A percentile compares a stretch with the other conserved stretches of the same genome.
Conservation (phyloP, 2,888 invertebrate genomes). For the Spicauda simplicius region DNA sequence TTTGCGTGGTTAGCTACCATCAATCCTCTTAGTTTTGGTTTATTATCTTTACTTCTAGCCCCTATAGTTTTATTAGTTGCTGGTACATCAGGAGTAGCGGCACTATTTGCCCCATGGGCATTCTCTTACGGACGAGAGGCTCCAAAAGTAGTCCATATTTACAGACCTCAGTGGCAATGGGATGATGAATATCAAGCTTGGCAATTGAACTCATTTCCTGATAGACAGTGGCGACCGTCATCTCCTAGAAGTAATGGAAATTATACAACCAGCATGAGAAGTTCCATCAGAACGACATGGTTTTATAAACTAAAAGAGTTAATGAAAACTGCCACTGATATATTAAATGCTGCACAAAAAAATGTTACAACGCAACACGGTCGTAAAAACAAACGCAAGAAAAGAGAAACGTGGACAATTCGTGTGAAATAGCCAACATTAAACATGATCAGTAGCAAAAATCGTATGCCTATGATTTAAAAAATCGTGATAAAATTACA, state of each 20-base stretch:
- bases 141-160: slow-evolving; percentile 65
- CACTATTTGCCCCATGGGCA: slow-evolving; percentile 87
- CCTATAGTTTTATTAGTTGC: slow-evolving; percentile 87
- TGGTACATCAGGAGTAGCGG: slow-evolving; percentile 85
- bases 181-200: slow-evolving; percentile 83
- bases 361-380: slow-evolving; percentile 43
- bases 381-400: slow-evolving; percentile 63
- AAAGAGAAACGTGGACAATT: slow-evolving; percentile 62
- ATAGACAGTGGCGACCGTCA: slow-evolving; percentile 54
- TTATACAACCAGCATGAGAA: slow-evolving; percentile 39
- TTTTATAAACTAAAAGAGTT: slow-evolving; percentile 60
- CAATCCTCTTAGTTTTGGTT: slow-evolving; percentile 85
- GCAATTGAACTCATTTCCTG: slow-evolving; percentile 70
- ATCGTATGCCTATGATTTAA: no score
- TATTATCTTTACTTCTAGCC: slow-evolving; percentile 86
- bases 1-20: slow-evolving; percentile 82
- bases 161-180: slow-evolving; percentile 85
- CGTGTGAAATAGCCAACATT: slow-evolving; percentile 54
- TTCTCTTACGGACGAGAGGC: slow-evolving; percentile 81
- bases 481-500: no score
- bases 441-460: no score
- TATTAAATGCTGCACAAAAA: slow-evolving; percentile 48
- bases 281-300: slow-evolving; percentile 49
- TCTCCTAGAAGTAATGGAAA: slow-evolving; percentile 51
- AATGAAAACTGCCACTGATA: slow-evolving; percentile 55